These are phyloP conservation scores for Penaeus monodon DNA, from an alignment of 2,888 invertebrate genomes.

Conservation along the genomic window DNA sequence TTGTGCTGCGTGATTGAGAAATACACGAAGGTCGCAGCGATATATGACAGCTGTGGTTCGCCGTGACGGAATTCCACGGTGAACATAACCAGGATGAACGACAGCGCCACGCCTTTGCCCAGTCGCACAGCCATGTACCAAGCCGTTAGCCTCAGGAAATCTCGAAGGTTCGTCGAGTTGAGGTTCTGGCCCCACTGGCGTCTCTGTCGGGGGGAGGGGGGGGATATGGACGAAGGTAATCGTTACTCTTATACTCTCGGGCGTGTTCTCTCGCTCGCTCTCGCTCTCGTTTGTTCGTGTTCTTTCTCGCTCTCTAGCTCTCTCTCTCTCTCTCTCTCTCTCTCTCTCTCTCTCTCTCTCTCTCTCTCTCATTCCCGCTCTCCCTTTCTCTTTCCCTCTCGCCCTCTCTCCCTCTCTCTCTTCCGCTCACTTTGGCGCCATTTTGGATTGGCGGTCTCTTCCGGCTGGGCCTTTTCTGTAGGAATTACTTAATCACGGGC, in stretches of 20 bases:
- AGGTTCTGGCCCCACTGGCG: slow-evolving; percentile 72
- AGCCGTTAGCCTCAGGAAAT: slow-evolving; percentile 78
- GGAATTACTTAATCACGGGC: too few relatives aligned
- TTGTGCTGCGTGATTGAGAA: slow-evolving; percentile 66
- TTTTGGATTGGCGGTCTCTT: too few relatives aligned
- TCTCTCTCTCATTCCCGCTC: slow-evolving; percentile 35
- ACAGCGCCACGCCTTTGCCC: slow-evolving; percentile 89
- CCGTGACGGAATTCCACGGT: slow-evolving; percentile 74
- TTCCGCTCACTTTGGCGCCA: too few relatives aligned
- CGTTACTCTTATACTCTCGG: neutral
- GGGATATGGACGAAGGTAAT: neutral
- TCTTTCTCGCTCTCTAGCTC: slow-evolving; percentile 19
- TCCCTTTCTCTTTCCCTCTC: slow-evolving; percentile 1
- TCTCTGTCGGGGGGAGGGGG: slow-evolving; percentile 5
- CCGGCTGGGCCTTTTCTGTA: too few relatives aligned
- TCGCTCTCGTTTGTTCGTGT: too few relatives aligned
- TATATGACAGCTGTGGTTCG: slow-evolving; percentile 65
- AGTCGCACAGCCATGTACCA: slow-evolving; percentile 89
- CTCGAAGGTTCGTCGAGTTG: slow-evolving; percentile 88
- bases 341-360: slow-evolving; percentile 10
- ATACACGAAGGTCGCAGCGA: slow-evolving; percentile 65
- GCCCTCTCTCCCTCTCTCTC: slow-evolving; percentile 2
- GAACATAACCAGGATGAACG: slow-evolving; percentile 82
- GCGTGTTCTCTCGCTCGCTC: neutral
- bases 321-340: slow-evolving; percentile 12